Conservation (phyloP, 2,888 invertebrate genomes). For the Chrysolina haemoptera region DNA sequence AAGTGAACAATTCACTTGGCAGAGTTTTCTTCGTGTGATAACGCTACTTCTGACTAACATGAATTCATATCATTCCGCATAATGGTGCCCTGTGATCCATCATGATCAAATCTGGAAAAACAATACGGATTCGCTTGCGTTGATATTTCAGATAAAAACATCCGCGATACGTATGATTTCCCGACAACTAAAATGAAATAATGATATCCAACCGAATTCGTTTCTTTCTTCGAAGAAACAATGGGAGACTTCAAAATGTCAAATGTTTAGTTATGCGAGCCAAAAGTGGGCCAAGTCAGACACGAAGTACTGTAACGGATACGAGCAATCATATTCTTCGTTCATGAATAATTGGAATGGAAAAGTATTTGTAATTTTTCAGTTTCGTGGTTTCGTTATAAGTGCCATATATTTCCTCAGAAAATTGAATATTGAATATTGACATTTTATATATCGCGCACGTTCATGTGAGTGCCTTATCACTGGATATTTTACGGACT, state of each 20-base stretch:
- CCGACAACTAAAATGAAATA: slow-evolving; percentile 13
- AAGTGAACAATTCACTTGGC: too few relatives aligned
- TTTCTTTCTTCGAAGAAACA: slow-evolving; percentile 4
- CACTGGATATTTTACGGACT: too few relatives aligned
- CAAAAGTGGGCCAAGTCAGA: neutral
- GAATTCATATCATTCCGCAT: neutral
- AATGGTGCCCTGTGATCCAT: slow-evolving; percentile 15
- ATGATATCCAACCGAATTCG: slow-evolving; percentile 15
- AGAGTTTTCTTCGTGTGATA: neutral
- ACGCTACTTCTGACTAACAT: neutral
- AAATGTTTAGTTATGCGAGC: neutral
- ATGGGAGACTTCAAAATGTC: slow-evolving; percentile 22
- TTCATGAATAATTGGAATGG: neutral
- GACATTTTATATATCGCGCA: too few relatives aligned
- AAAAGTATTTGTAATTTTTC: too few relatives aligned
- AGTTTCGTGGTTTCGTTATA: too few relatives aligned
- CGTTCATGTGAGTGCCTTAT: too few relatives aligned
- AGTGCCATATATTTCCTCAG: too few relatives aligned
- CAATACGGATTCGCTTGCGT: slow-evolving; percentile 4
- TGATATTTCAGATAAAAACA: slow-evolving; percentile 26
- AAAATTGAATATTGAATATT: too few relatives aligned
- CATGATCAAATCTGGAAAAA: slow-evolving; percentile 18
- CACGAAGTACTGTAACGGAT: neutral
- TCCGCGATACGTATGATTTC: slow-evolving; percentile 18
- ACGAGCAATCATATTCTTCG: slow-evolving; percentile 7